These are phyloP conservation scores for Zygothrica quintamaculata DNA, from an alignment of 2,888 invertebrate genomes.

Conservation along the genomic window DNA sequence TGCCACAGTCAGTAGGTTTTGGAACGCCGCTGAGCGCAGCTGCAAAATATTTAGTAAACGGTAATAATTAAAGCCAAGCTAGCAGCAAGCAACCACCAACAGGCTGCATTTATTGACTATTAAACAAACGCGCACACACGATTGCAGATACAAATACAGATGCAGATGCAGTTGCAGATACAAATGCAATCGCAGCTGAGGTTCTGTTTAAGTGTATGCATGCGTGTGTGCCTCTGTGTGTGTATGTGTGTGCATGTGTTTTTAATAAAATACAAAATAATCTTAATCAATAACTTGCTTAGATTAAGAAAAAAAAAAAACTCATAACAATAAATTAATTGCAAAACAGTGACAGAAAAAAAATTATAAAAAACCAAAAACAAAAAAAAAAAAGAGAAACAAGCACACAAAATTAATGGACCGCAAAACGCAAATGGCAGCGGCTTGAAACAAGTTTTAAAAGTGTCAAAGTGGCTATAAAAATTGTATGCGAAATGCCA, in stretches of 20 bases:
- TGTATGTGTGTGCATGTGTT: slow-evolving; percentile 40
- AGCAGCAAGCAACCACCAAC: slow-evolving; percentile 8
- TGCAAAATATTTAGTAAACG: slow-evolving; percentile 60
- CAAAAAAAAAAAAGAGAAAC: slow-evolving; percentile 11
- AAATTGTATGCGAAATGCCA: slow-evolving; percentile 53
- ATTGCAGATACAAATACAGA: slow-evolving; percentile 21
- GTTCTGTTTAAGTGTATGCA: slow-evolving; percentile 15
- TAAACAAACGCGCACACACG: slow-evolving; percentile 38
- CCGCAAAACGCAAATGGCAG: slow-evolving; percentile 36
- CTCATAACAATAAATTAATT: slow-evolving; percentile 15
- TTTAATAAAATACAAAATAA: slow-evolving; percentile 54
- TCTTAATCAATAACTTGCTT: slow-evolving; percentile 49
- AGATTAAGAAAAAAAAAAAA: slow-evolving; percentile 16
- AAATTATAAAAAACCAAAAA: slow-evolving; percentile 25
- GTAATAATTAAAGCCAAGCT: slow-evolving; percentile 44
- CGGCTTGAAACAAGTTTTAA: slow-evolving; percentile 64
- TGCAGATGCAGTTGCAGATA: slow-evolving; percentile 36
- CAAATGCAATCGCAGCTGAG: slow-evolving; percentile 57
- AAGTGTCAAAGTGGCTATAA: slow-evolving; percentile 29
- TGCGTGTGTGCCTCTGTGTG: slow-evolving; percentile 24
- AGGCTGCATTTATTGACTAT: slow-evolving; percentile 33
- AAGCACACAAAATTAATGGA: slow-evolving; percentile 57
- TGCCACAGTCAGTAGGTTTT: slow-evolving; percentile 74
- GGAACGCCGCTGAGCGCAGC: slow-evolving; percentile 81
- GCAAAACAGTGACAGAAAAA: slow-evolving; percentile 17